Conservation (phyloP, 2,113 vertebrate species). For the Epinephelus fuscoguttatus region DNA sequence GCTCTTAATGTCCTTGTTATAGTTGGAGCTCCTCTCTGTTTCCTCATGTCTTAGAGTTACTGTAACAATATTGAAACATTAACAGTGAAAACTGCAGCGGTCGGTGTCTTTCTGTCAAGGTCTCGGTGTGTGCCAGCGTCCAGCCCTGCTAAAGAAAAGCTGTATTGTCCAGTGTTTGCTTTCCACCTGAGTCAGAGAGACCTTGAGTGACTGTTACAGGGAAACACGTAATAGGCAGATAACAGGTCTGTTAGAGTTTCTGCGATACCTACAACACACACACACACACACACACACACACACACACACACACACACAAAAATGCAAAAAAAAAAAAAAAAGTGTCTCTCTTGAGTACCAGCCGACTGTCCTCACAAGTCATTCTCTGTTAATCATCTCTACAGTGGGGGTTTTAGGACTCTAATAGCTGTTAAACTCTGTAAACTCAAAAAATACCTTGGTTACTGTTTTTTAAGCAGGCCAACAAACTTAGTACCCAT, state of each 20-base stretch:
- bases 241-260: constrained; percentile 65
- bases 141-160: constrained; percentile 39
- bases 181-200: constrained; percentile 44
- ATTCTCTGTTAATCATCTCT: constrained; percentile 46
- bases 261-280: constrained; percentile 46
- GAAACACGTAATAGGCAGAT: constrained; percentile 40
- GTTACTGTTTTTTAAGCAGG: constrained; percentile 1
- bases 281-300: background rate
- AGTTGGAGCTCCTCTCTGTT: background rate
- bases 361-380: constrained; percentile 9
- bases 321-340: no score
- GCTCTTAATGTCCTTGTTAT: background rate
- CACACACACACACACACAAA: background rate
- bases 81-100: constrained; percentile 2
- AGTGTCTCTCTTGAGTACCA: background rate
- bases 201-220: constrained; percentile 50
- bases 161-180: constrained; percentile 45
- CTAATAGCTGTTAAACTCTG: background rate
- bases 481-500: background rate
- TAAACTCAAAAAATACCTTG: background rate
- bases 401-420: background rate
- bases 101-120: background rate
- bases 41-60: background rate
- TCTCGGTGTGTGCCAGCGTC: background rate
- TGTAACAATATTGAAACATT: background rate